Evolutionary conservation across 2,797 vertebrate genomes (phyloP).

Genomic region (Sylvia borin): DNA sequence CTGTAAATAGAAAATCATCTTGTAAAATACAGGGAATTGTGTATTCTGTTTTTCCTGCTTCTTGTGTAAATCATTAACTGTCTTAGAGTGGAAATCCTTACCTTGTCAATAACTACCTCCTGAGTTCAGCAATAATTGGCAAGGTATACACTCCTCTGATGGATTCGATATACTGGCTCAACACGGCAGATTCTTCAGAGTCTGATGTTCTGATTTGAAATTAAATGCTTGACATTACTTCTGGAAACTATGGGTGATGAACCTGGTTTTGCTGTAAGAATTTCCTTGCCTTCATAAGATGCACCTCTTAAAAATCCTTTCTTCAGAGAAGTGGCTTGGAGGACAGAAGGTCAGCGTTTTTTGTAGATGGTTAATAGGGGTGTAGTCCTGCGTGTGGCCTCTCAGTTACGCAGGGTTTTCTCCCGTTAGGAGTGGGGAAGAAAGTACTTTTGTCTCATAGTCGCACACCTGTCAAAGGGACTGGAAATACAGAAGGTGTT

Average conservation of each 20-base stretch:
- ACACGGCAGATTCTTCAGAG: background rate
- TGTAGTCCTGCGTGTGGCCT: accelerated
- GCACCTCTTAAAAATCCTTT: background rate
- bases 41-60: background rate
- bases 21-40: background rate
- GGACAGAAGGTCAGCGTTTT: background rate
- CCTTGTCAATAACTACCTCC: constrained; percentile 59
- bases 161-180: background rate
- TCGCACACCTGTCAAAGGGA: background rate
- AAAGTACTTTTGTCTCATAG: background rate
- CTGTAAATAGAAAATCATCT: background rate
- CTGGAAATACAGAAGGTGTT: background rate
- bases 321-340: background rate
- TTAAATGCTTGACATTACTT: background rate
- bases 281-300: background rate
- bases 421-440: background rate
- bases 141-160: background rate
- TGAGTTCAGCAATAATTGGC: constrained; percentile 44
- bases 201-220: background rate
- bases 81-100: background rate
- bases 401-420: background rate
- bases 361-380: background rate
- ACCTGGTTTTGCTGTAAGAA: background rate
- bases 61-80: background rate
- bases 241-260: background rate